These are phyloP conservation scores for Mungos mungo DNA, from an alignment of 2,113 vertebrate genomes.

Conservation along the genomic window DNA sequence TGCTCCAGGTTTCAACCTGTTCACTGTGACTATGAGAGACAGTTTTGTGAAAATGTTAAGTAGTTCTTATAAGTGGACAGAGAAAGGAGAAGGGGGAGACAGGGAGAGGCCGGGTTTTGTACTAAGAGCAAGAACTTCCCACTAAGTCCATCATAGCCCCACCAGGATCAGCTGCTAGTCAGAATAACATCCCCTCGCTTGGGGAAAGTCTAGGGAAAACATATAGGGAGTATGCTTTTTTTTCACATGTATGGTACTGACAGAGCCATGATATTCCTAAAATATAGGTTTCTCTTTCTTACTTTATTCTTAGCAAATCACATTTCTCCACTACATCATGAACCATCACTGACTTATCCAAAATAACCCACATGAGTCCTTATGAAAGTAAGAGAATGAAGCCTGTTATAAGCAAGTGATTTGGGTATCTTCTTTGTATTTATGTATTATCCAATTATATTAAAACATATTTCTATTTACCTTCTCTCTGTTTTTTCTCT, in stretches of 20 bases:
- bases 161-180: background rate
- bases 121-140: background rate
- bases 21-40: background rate
- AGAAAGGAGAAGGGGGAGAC: background rate
- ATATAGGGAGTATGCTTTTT: background rate
- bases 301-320: constrained; percentile 80
- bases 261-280: constrained; percentile 2
- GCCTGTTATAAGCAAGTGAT: constrained; percentile 82
- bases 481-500: constrained; percentile 81
- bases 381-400: constrained; percentile 79
- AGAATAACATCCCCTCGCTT: background rate
- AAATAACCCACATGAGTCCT: constrained; percentile 66
- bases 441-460: constrained; percentile 83
- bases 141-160: background rate
- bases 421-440: constrained; percentile 82
- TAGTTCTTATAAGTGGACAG: background rate
- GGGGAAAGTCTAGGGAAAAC: background rate
- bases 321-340: constrained; percentile 75
- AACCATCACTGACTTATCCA: constrained; percentile 77
- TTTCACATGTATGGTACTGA: background rate
- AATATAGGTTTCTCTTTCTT: constrained; percentile 17
- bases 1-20: constrained; percentile 22
- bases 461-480: constrained; percentile 82
- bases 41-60: background rate
- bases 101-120: background rate